Percentiles rank a stretch among this genome's conserved stretches.
Conservation (phyloP, 30 jellyfish, hydroid and myxozoan genomes). For the Mastigias papua region DNA sequence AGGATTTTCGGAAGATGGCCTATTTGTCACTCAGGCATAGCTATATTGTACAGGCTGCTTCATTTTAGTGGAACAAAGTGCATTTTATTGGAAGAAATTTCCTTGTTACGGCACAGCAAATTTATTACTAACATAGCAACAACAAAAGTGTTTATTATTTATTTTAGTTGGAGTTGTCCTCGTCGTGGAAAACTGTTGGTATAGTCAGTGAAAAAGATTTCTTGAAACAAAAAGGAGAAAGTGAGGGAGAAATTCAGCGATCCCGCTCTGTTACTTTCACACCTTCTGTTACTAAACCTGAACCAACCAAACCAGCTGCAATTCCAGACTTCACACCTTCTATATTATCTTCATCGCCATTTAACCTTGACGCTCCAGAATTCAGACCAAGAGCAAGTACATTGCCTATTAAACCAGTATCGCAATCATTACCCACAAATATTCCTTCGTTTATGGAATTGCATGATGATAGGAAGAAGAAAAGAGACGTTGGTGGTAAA, state of each 20-base stretch:
- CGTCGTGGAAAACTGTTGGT: constrained; percentile 88
- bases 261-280: constrained; percentile 84
- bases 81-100: no score
- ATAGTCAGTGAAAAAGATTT: constrained; percentile 85
- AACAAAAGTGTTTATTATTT: no score
- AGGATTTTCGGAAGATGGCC: no score
- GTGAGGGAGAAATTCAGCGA: constrained; percentile 55
- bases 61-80: no score
- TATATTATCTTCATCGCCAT: constrained; percentile 71
- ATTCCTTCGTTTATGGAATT: constrained; percentile 65
- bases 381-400: constrained; percentile 89
- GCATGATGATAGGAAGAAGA: constrained; percentile 53
- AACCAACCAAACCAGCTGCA: constrained; percentile 41
- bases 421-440: constrained; percentile 85
- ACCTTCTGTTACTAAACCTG: constrained; percentile 23
- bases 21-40: no score
- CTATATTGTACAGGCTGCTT: no score
- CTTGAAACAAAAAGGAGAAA: constrained; percentile 66
- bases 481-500: constrained; percentile 34
- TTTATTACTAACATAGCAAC: no score
- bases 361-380: constrained; percentile 87
- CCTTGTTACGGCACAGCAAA: no score
- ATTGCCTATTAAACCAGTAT: constrained; percentile 47
- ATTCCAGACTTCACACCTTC: constrained; percentile 66
- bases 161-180: constrained; percentile 83